Conservation (phyloP, 2,888 invertebrate species). For the Eugnorisma glareosa region DNA sequence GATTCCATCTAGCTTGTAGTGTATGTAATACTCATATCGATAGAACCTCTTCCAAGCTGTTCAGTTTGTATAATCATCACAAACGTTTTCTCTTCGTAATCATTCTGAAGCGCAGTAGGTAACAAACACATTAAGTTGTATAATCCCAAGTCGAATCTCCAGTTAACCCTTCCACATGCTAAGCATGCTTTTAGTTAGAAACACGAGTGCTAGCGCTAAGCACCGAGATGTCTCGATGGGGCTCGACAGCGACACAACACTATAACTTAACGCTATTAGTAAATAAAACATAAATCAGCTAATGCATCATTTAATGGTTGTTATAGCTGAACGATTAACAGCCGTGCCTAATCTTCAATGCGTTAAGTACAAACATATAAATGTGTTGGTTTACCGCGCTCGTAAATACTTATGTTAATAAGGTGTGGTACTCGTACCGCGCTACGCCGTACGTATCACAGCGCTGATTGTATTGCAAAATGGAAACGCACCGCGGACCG, state of each 20-base stretch:
- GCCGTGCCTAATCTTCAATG: constrained; percentile 80
- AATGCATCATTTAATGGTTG: constrained; percentile 70
- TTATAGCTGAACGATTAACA: constrained; percentile 76
- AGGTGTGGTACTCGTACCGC: constrained; percentile 74
- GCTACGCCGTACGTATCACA: constrained; percentile 73
- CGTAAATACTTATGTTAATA: constrained; percentile 87
- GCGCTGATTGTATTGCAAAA: constrained; percentile 85
- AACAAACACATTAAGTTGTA: constrained; percentile 35
- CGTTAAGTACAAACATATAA: constrained; percentile 81
- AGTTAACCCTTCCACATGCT: constrained; percentile 26
- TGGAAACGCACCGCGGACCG: constrained; percentile 79
- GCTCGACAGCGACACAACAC: constrained; percentile 46
- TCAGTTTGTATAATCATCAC: constrained; percentile 22
- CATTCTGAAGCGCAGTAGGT: constrained; percentile 9
- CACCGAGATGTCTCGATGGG: constrained; percentile 57
- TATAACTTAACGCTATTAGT: constrained; percentile 59
- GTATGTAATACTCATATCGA: not conserved
- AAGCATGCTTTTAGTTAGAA: constrained; percentile 40
- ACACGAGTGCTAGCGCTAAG: constrained; percentile 42
- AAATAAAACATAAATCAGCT: constrained; percentile 66
- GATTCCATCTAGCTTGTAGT: not conserved
- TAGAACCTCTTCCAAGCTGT: not conserved
- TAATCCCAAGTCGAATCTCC: constrained; percentile 12
- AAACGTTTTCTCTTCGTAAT: constrained; percentile 8
- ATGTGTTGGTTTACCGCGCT: constrained; percentile 85